Percentiles rank a stretch among this genome's conserved stretches.
Evolutionary conservation across 2,113 vertebrate species (phyloP).

Genomic region (Nerophis ophidion): DNA sequence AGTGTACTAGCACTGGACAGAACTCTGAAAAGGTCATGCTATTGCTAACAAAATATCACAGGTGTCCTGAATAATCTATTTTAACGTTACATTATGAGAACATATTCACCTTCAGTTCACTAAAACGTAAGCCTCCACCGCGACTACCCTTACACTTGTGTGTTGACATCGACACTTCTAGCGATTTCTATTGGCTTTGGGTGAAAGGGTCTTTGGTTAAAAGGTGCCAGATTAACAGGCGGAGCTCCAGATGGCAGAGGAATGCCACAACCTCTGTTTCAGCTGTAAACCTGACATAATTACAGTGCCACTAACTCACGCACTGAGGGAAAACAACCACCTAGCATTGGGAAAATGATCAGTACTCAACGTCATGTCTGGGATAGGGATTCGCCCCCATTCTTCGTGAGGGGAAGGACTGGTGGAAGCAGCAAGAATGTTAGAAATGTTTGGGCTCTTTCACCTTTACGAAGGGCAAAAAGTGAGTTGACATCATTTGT

Average conservation of each 20-base stretch:
- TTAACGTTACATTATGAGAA: too few relatives aligned
- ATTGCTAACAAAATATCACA: too few relatives aligned
- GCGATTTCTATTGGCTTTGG: conserved; percentile 10
- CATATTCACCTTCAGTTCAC: not conserved
- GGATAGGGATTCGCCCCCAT: conserved; percentile 53
- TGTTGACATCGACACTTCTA: conserved; percentile 7
- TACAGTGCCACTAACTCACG: conserved; percentile 66
- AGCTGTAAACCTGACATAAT: conserved; percentile 69
- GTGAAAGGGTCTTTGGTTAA: conserved; percentile 43
- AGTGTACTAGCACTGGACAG: too few relatives aligned
- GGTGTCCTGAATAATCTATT: too few relatives aligned
- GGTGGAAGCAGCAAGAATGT: conserved; percentile 48
- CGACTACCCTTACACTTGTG: conserved; percentile 21
- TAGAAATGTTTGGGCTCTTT: conserved; percentile 53
- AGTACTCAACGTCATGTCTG: conserved; percentile 64
- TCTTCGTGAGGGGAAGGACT: conserved; percentile 45
- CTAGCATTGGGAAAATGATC: conserved; percentile 56
- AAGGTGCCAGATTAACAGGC: conserved; percentile 62
- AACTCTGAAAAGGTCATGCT: too few relatives aligned
- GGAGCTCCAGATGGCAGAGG: conserved; percentile 68
- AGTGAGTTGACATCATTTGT: conserved; percentile 51
- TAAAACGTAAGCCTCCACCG: not conserved
- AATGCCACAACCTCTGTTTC: conserved; percentile 71
- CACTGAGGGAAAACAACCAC: conserved; percentile 63
- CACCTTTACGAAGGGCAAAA: conserved; percentile 61